These are phyloP conservation scores for Ctenochaetus hawaiiensis DNA, from an alignment of 2,797 vertebrate species.

Conservation along the genomic window DNA sequence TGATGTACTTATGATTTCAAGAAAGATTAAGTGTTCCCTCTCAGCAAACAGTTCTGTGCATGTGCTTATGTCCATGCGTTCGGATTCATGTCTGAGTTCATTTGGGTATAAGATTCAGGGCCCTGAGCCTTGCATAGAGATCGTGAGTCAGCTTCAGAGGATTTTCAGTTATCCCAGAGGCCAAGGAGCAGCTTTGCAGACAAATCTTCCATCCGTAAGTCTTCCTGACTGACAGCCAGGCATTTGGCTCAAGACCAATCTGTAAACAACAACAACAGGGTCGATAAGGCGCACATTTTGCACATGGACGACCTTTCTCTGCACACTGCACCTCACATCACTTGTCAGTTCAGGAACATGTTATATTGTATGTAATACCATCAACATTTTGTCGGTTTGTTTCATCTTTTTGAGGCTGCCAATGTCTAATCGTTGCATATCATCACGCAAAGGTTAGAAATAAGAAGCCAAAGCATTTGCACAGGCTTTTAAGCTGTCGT, in stretches of 20 bases:
- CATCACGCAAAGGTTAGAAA: background rate
- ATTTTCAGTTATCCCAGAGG: slow-evolving; percentile 74
- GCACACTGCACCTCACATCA: slow-evolving; percentile 6
- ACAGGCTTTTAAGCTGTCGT: slow-evolving; percentile 23
- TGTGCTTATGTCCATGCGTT: slow-evolving; percentile 26
- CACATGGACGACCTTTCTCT: slow-evolving; percentile 34
- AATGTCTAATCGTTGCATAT: slow-evolving; percentile 23
- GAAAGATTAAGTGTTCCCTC: slow-evolving; percentile 62
- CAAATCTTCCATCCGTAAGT: slow-evolving; percentile 78
- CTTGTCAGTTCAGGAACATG: slow-evolving; percentile 26
- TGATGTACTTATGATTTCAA: slow-evolving; percentile 58
- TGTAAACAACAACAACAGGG: slow-evolving; percentile 69
- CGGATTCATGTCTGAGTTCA: slow-evolving; percentile 39
- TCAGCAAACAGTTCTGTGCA: slow-evolving; percentile 7
- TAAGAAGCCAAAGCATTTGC: slow-evolving; percentile 18
- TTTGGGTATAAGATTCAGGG: slow-evolving; percentile 61
- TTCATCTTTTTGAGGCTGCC: slow-evolving; percentile 20
- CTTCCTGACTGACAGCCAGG: slow-evolving; percentile 70
- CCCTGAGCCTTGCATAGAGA: slow-evolving; percentile 52
- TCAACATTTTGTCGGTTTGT: slow-evolving; percentile 19
- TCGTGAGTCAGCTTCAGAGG: slow-evolving; percentile 66
- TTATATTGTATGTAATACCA: background rate
- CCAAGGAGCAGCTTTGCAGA: slow-evolving; percentile 73
- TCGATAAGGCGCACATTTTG: slow-evolving; percentile 31
- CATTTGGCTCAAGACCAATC: slow-evolving; percentile 55